phyloP scores from a whole-genome alignment of 2,113 vertebrate species.

The Ammodytes dubius region DNA sequence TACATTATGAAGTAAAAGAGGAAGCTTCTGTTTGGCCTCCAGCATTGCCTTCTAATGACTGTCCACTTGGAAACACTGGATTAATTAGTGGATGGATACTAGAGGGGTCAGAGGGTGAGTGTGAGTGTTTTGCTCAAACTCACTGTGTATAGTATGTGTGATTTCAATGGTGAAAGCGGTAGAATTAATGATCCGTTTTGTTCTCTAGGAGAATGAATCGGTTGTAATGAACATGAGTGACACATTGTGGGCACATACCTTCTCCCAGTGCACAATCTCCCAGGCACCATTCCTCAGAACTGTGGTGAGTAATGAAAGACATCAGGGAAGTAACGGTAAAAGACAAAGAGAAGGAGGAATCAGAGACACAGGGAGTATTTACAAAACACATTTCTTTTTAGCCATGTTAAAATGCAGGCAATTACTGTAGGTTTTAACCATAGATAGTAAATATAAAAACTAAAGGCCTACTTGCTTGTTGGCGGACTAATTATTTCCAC shows the following conservation, averaged over 20 bases:
- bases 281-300: constrained; percentile 97
- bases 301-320: constrained; percentile 66
- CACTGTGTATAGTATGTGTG: neutral
- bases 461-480: neutral
- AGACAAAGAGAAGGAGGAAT: neutral
- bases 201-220: constrained; percentile 1
- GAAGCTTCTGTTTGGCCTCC: constrained; percentile 58
- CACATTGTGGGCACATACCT: constrained; percentile 84
- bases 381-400: constrained; percentile 2
- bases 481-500: neutral
- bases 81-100: constrained; percentile 60
- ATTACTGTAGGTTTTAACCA: neutral
- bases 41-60: constrained; percentile 59
- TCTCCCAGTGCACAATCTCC: constrained; percentile 99
- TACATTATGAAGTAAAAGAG: constrained; percentile 43
- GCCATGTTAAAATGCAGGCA: neutral
- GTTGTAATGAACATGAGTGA: constrained; percentile 6
- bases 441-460: too few species aligned
- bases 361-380: neutral
- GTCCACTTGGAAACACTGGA: constrained; percentile 57
- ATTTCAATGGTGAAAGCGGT: neutral
- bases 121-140: neutral
- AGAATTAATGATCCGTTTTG: neutral
- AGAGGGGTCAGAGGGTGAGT: constrained; percentile 23
- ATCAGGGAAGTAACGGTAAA: neutral